These are phyloP conservation scores for Hylaea fasciaria DNA, from an alignment of 2,888 invertebrate genomes.

Conservation along the genomic window DNA sequence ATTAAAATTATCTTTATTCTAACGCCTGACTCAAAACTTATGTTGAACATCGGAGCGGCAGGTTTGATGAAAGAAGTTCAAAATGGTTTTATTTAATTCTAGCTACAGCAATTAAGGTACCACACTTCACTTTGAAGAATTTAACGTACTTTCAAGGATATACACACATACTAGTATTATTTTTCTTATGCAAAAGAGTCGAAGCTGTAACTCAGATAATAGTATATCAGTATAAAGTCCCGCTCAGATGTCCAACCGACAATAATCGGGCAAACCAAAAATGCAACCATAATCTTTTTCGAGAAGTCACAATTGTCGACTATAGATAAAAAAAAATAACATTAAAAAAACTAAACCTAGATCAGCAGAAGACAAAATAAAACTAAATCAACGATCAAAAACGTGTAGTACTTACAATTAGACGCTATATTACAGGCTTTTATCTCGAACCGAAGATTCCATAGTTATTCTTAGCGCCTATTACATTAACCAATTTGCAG, in stretches of 20 bases:
- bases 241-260: conserved; percentile 29
- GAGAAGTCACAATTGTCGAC: conserved; percentile 32
- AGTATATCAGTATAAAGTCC: neutral
- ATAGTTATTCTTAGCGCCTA: neutral
- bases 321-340: conserved; percentile 43
- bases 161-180: too few species aligned
- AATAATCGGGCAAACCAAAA: conserved; percentile 18
- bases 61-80: neutral
- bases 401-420: conserved; percentile 65
- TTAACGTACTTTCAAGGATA: too few species aligned
- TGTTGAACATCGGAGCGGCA: conserved; percentile 53
- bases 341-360: conserved; percentile 59
- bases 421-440: conserved; percentile 73
- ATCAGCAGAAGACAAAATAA: conserved; percentile 58
- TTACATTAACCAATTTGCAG: too few species aligned
- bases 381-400: conserved; percentile 73
- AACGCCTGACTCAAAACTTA: conserved; percentile 29
- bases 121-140: too few species aligned
- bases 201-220: neutral
- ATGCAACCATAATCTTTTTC: conserved; percentile 28
- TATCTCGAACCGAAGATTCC: conserved; percentile 14
- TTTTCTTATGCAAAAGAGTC: too few species aligned
- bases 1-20: conserved; percentile 28
- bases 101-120: too few species aligned
- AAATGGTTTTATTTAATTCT: neutral